Evolutionary conservation across 2,888 invertebrate species (phyloP).

Genomic region (Nymphalis c-album): DNA sequence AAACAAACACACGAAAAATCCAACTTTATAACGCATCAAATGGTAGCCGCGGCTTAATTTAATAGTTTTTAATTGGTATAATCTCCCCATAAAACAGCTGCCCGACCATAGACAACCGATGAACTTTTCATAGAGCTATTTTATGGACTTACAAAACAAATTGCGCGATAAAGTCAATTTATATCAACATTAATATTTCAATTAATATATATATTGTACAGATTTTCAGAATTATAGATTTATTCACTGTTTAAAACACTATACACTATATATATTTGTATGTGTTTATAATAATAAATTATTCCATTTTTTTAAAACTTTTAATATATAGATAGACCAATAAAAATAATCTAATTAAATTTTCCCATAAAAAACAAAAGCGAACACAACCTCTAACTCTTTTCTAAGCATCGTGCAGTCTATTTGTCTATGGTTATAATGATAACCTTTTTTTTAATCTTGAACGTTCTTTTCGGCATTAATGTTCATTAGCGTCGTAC

Average conservation of each 20-base stretch:
- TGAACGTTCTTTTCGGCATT: conserved; percentile 64
- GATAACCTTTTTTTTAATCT: conserved; percentile 26
- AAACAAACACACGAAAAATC: conserved; percentile 70
- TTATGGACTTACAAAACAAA: conserved; percentile 1
- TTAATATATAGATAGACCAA: not conserved
- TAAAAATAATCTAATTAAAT: not conserved
- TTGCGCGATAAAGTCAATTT: no score
- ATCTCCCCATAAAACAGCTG: conserved; percentile 74
- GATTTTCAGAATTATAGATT: no score
- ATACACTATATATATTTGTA: no score
- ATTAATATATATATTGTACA: no score
- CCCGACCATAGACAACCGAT: conserved; percentile 64
- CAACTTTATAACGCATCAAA: conserved; percentile 69
- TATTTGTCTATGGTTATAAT: conserved; percentile 21
- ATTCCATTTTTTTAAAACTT: not conserved
- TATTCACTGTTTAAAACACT: no score
- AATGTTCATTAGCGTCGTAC: conserved; percentile 76
- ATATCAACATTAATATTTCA: no score
- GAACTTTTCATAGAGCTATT: conserved; percentile 59
- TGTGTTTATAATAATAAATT: not conserved
- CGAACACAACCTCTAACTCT: not conserved
- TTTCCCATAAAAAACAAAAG: not conserved
- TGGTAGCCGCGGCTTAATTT: conserved; percentile 75
- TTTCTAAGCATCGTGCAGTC: conserved; percentile 2
- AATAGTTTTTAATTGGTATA: conserved; percentile 80